A percentile compares a stretch with the other conserved stretches of the same genome.
These are phyloP conservation scores for Venusia cambrica DNA, from an alignment of 2,888 invertebrate genomes.

Conservation along the genomic window DNA sequence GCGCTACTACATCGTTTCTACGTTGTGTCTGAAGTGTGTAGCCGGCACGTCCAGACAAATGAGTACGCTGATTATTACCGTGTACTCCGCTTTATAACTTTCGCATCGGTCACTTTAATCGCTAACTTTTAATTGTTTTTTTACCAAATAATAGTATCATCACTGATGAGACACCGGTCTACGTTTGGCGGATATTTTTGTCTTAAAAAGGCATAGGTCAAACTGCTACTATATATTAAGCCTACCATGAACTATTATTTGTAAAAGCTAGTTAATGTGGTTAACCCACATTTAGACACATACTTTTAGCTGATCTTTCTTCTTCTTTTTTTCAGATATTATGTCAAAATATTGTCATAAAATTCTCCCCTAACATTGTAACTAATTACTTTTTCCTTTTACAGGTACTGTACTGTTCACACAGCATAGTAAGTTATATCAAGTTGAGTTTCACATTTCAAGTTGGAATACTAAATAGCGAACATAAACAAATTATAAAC, in stretches of 20 bases:
- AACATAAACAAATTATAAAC: slow-evolving; percentile 63
- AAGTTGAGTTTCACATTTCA: slow-evolving; percentile 24
- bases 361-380: no score
- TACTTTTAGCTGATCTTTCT: background rate
- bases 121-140: slow-evolving; percentile 20
- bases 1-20: slow-evolving; percentile 5
- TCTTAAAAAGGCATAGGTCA: no score
- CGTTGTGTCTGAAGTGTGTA: slow-evolving; percentile 37
- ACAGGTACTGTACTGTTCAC: slow-evolving; percentile 50
- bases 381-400: no score
- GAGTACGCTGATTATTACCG: slow-evolving; percentile 65
- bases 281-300: no score
- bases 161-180: no score
- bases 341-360: no score
- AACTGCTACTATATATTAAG: no score
- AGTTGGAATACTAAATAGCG: slow-evolving; percentile 40
- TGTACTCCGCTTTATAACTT: slow-evolving; percentile 45
- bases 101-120: slow-evolving; percentile 22
- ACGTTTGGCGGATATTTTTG: no score
- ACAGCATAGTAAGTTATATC: slow-evolving; percentile 35
- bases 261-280: no score
- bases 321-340: slow-evolving; percentile 48
- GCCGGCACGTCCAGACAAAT: slow-evolving; percentile 58
- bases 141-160: no score
- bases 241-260: no score